Evolutionary conservation across 2,888 invertebrate genomes (phyloP).

Genomic region (Schizaphis graminum): DNA sequence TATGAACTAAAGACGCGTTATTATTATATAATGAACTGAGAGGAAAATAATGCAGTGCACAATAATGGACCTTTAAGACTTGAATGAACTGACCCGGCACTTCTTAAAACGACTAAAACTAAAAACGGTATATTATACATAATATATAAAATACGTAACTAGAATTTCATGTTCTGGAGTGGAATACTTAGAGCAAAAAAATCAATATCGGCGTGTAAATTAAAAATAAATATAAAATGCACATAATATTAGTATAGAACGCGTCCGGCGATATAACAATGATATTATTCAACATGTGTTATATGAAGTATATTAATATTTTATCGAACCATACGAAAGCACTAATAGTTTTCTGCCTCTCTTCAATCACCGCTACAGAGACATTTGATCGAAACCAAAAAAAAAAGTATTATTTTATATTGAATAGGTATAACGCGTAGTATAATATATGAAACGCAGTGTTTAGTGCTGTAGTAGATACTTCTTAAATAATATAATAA

Average conservation of each 20-base stretch:
- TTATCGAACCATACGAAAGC: neutral
- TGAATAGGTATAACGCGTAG: too few species aligned
- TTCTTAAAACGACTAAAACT: neutral
- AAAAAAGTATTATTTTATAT: too few species aligned
- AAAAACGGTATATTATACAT: neutral
- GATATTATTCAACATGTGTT: neutral
- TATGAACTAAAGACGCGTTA: neutral
- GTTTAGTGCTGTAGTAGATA: too few species aligned
- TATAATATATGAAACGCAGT: too few species aligned
- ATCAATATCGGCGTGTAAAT: neutral
- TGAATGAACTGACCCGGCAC: neutral
- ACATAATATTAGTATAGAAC: neutral
- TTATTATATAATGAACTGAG: neutral
- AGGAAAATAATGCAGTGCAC: neutral
- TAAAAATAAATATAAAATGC: neutral
- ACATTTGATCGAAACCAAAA: too few species aligned
- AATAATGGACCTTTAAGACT: neutral
- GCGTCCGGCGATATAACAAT: neutral
- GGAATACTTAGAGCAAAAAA: neutral
- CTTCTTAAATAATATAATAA: too few species aligned
- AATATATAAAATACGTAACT: neutral
- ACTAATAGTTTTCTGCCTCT: too few species aligned
- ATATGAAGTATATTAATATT: neutral
- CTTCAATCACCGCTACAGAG: too few species aligned
- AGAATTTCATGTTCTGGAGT: neutral